Base-by-base conservation (phyloP, 2,888 invertebrate species). In the Tipula helvola region DNA sequence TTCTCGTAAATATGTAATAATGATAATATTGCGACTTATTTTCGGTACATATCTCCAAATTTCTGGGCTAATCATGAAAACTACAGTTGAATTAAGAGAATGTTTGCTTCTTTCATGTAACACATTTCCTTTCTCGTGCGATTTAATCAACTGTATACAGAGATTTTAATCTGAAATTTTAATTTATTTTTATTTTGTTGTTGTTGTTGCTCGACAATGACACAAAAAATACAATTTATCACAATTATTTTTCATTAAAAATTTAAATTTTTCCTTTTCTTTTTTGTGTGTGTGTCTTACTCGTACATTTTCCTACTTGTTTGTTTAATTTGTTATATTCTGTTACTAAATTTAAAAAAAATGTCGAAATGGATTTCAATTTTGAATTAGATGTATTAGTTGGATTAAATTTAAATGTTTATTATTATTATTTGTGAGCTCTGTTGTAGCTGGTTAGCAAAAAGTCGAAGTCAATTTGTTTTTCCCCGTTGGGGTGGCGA, bases 241-340 rank as follows among this genome's bases (percentile, higher is more conserved):
- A 71, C 71, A 71, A 71, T 71, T 71, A 71, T 71, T 71, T 71
- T 71, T 71, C 71, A 71, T 71, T 71, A 71, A 71, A 71, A 71
- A 71, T 71, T 71, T 71, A 71, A 71, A 71, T 71, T 71, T 52
- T 16, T 39, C 39, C 7, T 2, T 39, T 39, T 71, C 28, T 16
- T 57, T 16, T 57, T 16, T 57, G 16, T 57, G 8, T 57, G 16
- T 57, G 8, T 57, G 7, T n/a, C 52, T 16, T 57, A 57, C 16
- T 5, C 71, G 8, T 71, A 71, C 71, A 71, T 71, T 71, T 71
- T 71, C 71, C 71, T 7, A 71, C 28, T 71, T 71, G 28, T 71
- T 71, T 28, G 71, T 28, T 28, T 71, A 71, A 71, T 71, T 71
- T 71, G 18, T 71, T 71, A 28, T 71, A 71, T 71, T 71, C 71